Percentiles rank a stretch among this genome's conserved stretches.
phyloP scores from a whole-genome alignment of 2,113 vertebrate genomes.

The Chloropsis cyanopogon region DNA sequence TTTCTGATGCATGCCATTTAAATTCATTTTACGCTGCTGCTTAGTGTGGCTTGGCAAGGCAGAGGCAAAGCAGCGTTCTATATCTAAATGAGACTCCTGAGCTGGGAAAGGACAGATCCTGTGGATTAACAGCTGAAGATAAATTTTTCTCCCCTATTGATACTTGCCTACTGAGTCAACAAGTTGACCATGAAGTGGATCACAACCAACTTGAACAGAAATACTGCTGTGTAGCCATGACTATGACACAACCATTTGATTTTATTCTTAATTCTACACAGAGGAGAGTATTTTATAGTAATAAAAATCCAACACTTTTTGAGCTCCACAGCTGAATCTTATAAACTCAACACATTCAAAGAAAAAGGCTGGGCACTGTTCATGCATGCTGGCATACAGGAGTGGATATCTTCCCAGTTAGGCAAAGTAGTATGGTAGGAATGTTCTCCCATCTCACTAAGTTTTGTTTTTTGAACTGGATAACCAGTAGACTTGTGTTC shows the following conservation, averaged over 20 bases:
- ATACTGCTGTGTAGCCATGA: neutral
- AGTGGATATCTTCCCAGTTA: neutral
- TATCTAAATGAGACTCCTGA: conserved; percentile 41
- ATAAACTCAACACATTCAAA: neutral
- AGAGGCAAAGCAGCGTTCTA: neutral
- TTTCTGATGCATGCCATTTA: conserved; percentile 62
- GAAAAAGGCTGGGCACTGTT: neutral
- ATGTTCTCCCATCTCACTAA: neutral
- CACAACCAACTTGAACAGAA: neutral
- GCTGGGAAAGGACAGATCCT: conserved; percentile 18
- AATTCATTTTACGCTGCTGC: conserved; percentile 70
- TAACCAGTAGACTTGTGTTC: neutral
- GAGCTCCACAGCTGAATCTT: neutral
- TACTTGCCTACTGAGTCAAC: neutral
- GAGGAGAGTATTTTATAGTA: neutral
- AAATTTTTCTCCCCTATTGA: neutral
- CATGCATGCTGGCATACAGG: neutral
- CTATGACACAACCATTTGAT: neutral
- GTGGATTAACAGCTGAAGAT: conserved; percentile 34
- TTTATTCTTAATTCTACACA: neutral
- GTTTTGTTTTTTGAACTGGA: neutral
- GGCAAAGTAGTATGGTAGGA: neutral
- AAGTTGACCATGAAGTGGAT: conserved; percentile 35
- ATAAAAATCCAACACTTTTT: neutral
- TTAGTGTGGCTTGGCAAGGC: conserved; percentile 62